A percentile compares a stretch with the other conserved stretches of the same genome.
phyloP scores from a whole-genome alignment of 1,140 invertebrate species.

The Brachionus plicatilis region DNA sequence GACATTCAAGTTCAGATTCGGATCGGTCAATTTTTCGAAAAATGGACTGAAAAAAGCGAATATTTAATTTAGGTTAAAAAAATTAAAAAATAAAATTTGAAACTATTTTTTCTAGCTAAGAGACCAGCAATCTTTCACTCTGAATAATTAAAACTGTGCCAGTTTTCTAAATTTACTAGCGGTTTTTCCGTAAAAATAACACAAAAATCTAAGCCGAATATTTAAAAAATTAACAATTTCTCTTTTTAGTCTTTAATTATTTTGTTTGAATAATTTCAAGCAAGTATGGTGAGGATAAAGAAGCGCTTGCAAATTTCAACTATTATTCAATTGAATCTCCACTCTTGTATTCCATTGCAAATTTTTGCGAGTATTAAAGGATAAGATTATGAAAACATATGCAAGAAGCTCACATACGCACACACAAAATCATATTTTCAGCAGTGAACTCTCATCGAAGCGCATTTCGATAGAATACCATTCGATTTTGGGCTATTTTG shows the following conservation, averaged over 20 bases:
- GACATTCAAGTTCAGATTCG: neutral
- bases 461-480: neutral
- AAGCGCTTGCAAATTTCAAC: neutral
- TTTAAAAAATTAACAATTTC: neutral
- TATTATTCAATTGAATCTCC: neutral
- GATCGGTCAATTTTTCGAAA: neutral
- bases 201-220: conserved; percentile 20
- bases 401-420: neutral
- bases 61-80: neutral
- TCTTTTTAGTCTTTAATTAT: neutral
- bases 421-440: neutral
- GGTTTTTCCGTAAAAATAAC: neutral
- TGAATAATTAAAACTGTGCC: neutral
- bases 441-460: neutral
- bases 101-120: neutral
- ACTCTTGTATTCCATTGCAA: neutral
- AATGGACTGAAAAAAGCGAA: neutral
- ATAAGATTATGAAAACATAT: conserved; percentile 15
- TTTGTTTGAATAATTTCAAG: neutral
- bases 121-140: neutral
- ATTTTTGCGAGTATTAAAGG: neutral
- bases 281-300: neutral
- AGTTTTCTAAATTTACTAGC: neutral
- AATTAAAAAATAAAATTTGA: neutral
- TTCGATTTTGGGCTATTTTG: neutral